Conservation (phyloP, 1,140 invertebrate genomes). For the Samia ricini region DNA sequence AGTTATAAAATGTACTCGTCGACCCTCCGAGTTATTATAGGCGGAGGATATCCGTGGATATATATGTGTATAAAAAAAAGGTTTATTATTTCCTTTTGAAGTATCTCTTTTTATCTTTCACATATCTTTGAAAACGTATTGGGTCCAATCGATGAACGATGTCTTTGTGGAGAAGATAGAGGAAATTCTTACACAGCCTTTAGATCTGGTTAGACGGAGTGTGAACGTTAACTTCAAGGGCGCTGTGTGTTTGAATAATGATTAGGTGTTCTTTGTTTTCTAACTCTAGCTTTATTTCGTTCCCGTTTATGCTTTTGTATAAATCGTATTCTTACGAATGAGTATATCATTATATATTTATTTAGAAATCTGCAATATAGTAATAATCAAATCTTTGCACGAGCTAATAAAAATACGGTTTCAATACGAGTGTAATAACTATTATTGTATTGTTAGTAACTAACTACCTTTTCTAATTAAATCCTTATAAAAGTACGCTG, state of each 20-base stretch:
- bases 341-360: too few species aligned
- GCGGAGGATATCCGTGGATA: slow-evolving; percentile 12
- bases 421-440: too few species aligned
- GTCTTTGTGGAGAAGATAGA: background rate
- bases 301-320: background rate
- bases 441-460: too few species aligned
- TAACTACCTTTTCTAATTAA: too few species aligned
- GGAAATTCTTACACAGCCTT: background rate
- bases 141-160: background rate
- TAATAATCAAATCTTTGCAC: too few species aligned
- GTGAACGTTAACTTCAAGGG: background rate
- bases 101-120: slow-evolving; percentile 11
- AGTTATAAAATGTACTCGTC: slow-evolving; percentile 15
- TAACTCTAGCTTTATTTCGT: background rate
- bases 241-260: background rate
- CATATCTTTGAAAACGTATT: slow-evolving; percentile 9
- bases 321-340: background rate
- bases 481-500: too few species aligned
- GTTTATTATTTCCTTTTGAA: slow-evolving; percentile 17
- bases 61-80: too few species aligned
- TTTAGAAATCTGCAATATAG: too few species aligned
- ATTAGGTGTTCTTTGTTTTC: background rate
- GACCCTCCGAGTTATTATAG: slow-evolving; percentile 11
- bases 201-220: background rate
- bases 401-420: too few species aligned